Evolutionary conservation across 2,888 invertebrate species (phyloP).

Genomic region (Acleris literana): DNA sequence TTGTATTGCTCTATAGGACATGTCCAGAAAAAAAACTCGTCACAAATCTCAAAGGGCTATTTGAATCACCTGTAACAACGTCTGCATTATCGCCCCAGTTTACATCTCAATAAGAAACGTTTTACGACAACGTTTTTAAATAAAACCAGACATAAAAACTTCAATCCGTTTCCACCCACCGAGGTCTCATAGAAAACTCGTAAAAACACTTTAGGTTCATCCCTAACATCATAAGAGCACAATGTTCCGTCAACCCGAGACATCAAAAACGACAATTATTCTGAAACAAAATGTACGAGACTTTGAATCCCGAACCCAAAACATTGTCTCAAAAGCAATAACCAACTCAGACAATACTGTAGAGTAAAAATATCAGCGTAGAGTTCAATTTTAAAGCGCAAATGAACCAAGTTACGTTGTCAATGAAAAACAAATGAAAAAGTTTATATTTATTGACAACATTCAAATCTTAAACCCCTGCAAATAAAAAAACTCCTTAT

Average conservation of each 20-base stretch:
- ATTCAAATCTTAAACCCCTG: conserved; percentile 52
- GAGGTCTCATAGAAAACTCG: conserved; percentile 69
- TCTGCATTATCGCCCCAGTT: conserved; percentile 22
- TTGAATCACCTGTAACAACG: conserved; percentile 22
- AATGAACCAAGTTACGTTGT: conserved; percentile 43
- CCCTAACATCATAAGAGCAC: conserved; percentile 69
- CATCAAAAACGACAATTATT: conserved; percentile 57
- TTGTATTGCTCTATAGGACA: too few relatives aligned
- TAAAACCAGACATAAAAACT: conserved; percentile 73
- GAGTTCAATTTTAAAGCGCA: conserved; percentile 41
- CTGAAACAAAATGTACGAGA: conserved; percentile 68
- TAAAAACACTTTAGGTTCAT: conserved; percentile 74
- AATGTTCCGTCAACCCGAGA: conserved; percentile 33
- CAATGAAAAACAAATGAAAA: conserved; percentile 56
- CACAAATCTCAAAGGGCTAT: not conserved
- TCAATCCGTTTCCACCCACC: conserved; percentile 66
- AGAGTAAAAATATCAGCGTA: conserved; percentile 31
- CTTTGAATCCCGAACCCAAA: conserved; percentile 50
- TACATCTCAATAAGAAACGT: conserved; percentile 36
- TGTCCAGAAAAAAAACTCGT: too few relatives aligned
- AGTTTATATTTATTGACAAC: conserved; percentile 76
- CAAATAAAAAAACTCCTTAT: conserved; percentile 49
- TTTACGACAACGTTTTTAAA: conserved; percentile 52
- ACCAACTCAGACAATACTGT: conserved; percentile 39
- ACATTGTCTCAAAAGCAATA: conserved; percentile 45